Evolutionary conservation across 1,140 invertebrate species (phyloP).

Genomic region (Diploscapter pachys): DNA sequence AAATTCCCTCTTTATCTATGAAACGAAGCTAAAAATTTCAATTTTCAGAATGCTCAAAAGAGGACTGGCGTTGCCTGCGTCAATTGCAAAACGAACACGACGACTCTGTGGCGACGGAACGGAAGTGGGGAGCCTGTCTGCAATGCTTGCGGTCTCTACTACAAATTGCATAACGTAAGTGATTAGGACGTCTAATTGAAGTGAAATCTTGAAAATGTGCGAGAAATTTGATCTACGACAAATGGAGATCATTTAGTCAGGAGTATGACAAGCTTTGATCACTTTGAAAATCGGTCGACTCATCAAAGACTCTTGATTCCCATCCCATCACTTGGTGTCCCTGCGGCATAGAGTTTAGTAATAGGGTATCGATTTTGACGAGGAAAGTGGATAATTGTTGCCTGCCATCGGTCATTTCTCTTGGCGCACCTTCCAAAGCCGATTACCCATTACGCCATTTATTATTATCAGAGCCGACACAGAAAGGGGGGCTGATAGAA

Average conservation of each 20-base stretch:
- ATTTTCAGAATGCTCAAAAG: slow-evolving; percentile 40
- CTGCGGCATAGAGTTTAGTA: background rate
- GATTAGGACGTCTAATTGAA: background rate
- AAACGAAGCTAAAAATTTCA: background rate
- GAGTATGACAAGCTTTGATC: background rate
- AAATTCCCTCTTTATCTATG: too few species aligned
- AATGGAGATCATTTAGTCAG: background rate
- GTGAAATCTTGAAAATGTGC: background rate
- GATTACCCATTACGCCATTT: too few species aligned
- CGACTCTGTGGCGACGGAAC: slow-evolving; percentile 49
- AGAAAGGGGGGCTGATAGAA: too few species aligned
- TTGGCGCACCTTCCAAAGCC: too few species aligned
- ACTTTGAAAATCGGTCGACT: background rate
- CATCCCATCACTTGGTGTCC: background rate
- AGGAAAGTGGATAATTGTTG: too few species aligned
- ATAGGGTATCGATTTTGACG: too few species aligned
- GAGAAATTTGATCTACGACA: background rate
- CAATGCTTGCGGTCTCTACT: slow-evolving; percentile 85
- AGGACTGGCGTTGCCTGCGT: slow-evolving; percentile 42
- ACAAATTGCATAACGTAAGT: slow-evolving; percentile 88
- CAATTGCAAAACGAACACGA: slow-evolving; percentile 45
- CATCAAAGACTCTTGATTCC: background rate
- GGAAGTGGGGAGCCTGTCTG: slow-evolving; percentile 47
- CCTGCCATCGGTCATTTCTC: too few species aligned
- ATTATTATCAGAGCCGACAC: too few species aligned